Conservation (phyloP, 2,113 vertebrate species). For the Euleptes europaea region DNA sequence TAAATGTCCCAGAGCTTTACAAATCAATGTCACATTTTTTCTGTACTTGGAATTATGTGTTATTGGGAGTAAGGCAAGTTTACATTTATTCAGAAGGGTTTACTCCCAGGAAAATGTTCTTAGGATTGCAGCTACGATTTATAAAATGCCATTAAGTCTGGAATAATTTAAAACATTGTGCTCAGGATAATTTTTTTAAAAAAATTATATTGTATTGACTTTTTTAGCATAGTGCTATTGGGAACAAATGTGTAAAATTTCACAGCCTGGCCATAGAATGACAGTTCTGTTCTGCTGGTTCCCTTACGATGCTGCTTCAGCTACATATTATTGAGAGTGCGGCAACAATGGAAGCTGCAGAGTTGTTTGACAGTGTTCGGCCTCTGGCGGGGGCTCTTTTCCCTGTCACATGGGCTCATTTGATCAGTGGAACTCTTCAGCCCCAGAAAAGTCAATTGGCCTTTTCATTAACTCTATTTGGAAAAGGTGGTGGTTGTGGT, state of each 20-base stretch:
- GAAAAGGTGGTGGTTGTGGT: neutral
- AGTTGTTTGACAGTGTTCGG: neutral
- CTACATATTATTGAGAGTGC: too few species aligned
- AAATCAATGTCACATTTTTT: too few species aligned
- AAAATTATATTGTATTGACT: neutral
- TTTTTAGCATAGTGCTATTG: accelerated
- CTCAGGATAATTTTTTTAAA: neutral
- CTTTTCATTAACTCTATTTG: neutral
- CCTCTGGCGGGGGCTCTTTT: neutral
- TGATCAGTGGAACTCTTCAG: neutral
- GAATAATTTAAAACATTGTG: too few species aligned
- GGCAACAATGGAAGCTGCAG: neutral
- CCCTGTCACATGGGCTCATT: neutral
- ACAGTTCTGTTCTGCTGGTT: neutral
- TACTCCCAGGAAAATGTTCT: too few species aligned
- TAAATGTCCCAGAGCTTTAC: too few species aligned
- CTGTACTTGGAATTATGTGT: too few species aligned
- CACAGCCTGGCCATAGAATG: neutral
- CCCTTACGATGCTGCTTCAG: too few species aligned
- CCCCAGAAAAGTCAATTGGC: neutral
- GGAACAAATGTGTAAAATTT: accelerated
- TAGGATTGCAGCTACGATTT: too few species aligned
- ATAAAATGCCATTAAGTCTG: too few species aligned
- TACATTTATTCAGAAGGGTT: too few species aligned
- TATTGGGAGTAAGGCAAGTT: too few species aligned